These are phyloP conservation scores for Bambusicola thoracicus DNA, from an alignment of 2,113 vertebrate genomes.

Conservation along the genomic window DNA sequence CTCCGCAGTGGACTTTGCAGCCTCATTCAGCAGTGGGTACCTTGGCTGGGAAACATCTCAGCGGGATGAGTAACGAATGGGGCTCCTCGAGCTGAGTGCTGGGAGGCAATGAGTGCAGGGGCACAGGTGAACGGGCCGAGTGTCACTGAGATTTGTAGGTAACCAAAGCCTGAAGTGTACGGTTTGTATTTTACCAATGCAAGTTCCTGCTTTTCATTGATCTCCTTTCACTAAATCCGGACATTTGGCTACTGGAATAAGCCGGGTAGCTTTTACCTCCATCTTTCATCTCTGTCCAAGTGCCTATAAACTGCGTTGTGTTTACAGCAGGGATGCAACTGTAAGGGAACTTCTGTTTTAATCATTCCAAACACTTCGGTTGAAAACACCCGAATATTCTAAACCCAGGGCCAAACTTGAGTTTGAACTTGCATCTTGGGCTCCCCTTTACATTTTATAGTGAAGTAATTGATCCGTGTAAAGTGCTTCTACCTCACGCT, in stretches of 20 bases:
- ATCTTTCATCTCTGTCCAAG: neutral
- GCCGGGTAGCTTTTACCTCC: neutral
- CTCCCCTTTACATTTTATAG: conserved; percentile 22
- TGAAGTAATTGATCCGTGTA: conserved; percentile 7
- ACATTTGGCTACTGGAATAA: conserved; percentile 7
- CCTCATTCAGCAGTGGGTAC: neutral
- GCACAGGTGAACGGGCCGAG: neutral
- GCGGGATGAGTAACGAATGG: neutral
- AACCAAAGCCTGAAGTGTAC: neutral
- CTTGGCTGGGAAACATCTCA: neutral
- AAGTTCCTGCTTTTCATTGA: conserved; percentile 28
- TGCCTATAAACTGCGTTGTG: neutral
- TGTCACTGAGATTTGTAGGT: neutral
- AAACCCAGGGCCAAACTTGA: neutral
- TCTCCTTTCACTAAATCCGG: conserved; percentile 47
- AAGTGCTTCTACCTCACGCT: conserved; percentile 38
- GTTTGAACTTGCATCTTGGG: neutral
- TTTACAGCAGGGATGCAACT: neutral
- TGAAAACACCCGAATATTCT: neutral
- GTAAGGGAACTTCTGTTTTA: neutral
- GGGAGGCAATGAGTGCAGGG: neutral
- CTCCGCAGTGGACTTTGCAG: conserved; percentile 54
- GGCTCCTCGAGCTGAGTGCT: neutral
- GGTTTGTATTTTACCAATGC: conserved; percentile 13
- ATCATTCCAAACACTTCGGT: neutral